phyloP scores from a whole-genome alignment of 1,140 invertebrate species.

The Microplitis mediator region DNA sequence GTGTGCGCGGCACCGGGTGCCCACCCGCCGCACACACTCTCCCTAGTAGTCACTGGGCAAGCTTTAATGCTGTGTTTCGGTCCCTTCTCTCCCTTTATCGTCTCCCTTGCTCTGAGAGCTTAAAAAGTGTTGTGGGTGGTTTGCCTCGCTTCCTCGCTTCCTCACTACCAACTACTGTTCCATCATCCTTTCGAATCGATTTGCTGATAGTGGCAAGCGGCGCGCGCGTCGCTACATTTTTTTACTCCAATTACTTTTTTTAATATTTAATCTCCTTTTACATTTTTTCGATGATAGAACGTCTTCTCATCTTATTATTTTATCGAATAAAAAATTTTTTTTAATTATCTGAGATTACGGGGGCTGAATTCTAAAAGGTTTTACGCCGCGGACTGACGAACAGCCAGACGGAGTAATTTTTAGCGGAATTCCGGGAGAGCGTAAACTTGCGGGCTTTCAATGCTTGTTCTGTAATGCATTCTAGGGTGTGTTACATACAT shows the following conservation, averaged over 20 bases:
- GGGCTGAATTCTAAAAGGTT: too few relatives aligned
- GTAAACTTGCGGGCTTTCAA: not conserved
- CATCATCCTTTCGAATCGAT: constrained; percentile 38
- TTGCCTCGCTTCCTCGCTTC: not conserved
- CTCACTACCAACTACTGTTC: not conserved
- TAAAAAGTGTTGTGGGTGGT: not conserved
- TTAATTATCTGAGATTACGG: too few relatives aligned
- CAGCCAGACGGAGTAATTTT: not conserved
- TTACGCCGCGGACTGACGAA: not conserved
- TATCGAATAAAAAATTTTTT: too few relatives aligned
- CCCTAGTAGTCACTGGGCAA: not conserved
- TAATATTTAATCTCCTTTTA: not conserved
- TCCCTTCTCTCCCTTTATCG: too few relatives aligned
- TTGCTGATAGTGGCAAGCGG: constrained; percentile 40
- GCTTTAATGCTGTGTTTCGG: not conserved
- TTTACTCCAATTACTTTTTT: not conserved
- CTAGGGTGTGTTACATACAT: too few relatives aligned
- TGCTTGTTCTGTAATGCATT: too few relatives aligned
- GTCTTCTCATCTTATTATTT: too few relatives aligned
- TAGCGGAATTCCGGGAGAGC: not conserved
- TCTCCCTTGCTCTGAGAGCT: not conserved
- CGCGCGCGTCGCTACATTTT: constrained; percentile 32
- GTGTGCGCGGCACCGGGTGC: not conserved
- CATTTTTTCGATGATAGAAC: too few relatives aligned
- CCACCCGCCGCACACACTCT: not conserved